Conservation (phyloP, 64 coral and sea anemone genomes). For the Montipora sp. region DNA sequence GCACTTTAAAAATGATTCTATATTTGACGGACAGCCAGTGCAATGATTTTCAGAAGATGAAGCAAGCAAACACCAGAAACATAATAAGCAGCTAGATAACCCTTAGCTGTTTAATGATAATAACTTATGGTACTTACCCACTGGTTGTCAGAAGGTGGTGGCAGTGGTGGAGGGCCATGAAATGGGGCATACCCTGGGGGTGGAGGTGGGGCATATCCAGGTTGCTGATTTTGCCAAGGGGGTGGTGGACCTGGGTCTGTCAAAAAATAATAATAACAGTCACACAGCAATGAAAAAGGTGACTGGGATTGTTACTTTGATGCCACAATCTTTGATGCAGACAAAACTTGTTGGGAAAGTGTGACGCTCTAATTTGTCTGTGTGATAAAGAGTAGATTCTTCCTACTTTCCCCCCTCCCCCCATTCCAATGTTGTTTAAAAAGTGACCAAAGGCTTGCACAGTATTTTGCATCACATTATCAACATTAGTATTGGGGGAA, state of each 20-base stretch:
- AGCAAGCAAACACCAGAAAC: neutral
- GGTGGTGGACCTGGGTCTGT: slow-evolving; percentile 54
- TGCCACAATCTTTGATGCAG: no score
- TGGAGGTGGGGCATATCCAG: slow-evolving; percentile 83
- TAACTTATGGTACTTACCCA: slow-evolving; percentile 72
- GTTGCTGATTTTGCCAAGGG: slow-evolving; percentile 81
- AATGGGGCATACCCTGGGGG: slow-evolving; percentile 79
- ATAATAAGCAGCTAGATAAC: neutral
- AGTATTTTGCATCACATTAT: no score
- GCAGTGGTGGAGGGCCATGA: slow-evolving; percentile 78
- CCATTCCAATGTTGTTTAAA: no score
- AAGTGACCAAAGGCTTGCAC: no score
- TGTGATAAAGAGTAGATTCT: no score
- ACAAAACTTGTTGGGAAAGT: no score
- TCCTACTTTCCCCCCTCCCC: no score
- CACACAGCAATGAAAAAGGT: neutral
- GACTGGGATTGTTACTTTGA: neutral
- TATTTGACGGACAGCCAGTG: no score
- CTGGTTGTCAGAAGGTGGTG: slow-evolving; percentile 83
- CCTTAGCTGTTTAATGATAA: neutral
- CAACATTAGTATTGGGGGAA: no score
- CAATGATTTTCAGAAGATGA: no score
- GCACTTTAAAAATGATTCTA: no score
- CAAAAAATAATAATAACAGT: neutral
- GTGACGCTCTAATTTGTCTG: no score